These are phyloP conservation scores for Numenius arquata DNA, from an alignment of 2,113 vertebrate genomes.

Conservation along the genomic window DNA sequence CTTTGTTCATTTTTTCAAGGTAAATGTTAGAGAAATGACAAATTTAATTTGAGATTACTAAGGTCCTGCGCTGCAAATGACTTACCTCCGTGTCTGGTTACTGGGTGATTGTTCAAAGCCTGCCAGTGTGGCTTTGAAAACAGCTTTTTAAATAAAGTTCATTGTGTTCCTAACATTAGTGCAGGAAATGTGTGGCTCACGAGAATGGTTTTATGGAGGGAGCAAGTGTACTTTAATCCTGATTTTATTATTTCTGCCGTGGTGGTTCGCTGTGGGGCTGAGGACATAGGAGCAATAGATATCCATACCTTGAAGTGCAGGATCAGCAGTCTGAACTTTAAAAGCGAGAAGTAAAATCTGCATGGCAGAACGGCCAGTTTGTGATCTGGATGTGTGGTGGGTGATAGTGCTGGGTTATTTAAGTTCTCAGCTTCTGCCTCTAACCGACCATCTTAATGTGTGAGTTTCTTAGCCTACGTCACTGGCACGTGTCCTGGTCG, in stretches of 20 bases:
- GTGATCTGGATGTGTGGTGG: neutral
- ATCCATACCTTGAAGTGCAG: neutral
- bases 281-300: neutral
- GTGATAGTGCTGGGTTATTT: neutral
- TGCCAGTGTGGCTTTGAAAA: constrained; percentile 14
- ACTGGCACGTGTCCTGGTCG: neutral
- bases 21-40: constrained; percentile 11
- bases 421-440: neutral
- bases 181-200: constrained; percentile 7
- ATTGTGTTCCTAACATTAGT: neutral
- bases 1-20: constrained; percentile 11
- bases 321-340: constrained; percentile 32
- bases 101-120: neutral
- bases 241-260: constrained; percentile 44
- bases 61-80: neutral
- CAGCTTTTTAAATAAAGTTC: constrained; percentile 22
- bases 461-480: neutral
- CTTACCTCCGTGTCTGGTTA: neutral
- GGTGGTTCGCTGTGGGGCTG: neutral
- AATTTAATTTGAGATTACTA: constrained; percentile 28
- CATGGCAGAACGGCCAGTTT: neutral
- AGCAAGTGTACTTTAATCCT: constrained; percentile 61
- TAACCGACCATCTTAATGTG: neutral
- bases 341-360: constrained; percentile 25
- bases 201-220: constrained; percentile 25